Conservation (phyloP, 2,888 invertebrate species). For the Camponotus fellah region DNA sequence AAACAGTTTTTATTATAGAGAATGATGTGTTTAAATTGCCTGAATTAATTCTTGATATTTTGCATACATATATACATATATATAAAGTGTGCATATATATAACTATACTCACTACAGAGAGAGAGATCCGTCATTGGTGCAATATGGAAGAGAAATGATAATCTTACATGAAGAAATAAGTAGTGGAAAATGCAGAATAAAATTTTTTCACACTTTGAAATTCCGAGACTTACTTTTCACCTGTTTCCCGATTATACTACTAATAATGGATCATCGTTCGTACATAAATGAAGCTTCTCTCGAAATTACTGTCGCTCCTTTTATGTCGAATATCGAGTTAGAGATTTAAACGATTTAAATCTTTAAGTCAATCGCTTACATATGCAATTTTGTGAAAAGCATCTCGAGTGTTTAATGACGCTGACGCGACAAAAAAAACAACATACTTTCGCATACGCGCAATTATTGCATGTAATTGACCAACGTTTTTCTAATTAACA, state of each 20-base stretch:
- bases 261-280: not conserved
- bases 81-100: too few species aligned
- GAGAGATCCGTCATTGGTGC: not conserved
- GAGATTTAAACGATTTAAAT: not conserved
- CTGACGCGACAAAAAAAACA: conserved; percentile 7
- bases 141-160: not conserved
- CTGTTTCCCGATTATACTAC: not conserved
- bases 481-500: conserved; percentile 30
- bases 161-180: not conserved
- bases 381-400: not conserved
- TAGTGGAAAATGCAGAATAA: not conserved
- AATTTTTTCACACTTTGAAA: not conserved
- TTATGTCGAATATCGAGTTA: not conserved
- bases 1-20: conserved; percentile 29
- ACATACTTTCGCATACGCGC: not conserved
- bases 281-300: not conserved
- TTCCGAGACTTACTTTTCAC: not conserved
- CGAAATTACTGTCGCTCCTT: not conserved
- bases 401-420: not conserved
- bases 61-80: too few species aligned
- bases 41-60: conserved; percentile 36
- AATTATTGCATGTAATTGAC: conserved; percentile 14
- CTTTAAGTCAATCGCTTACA: not conserved
- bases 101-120: too few species aligned
- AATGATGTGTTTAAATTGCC: conserved; percentile 17